Evolutionary conservation across 2,797 vertebrate genomes (phyloP), one percentile per base, ranked within the genome.

Genomic region (Melanogrammus aeglefinus): DNA sequence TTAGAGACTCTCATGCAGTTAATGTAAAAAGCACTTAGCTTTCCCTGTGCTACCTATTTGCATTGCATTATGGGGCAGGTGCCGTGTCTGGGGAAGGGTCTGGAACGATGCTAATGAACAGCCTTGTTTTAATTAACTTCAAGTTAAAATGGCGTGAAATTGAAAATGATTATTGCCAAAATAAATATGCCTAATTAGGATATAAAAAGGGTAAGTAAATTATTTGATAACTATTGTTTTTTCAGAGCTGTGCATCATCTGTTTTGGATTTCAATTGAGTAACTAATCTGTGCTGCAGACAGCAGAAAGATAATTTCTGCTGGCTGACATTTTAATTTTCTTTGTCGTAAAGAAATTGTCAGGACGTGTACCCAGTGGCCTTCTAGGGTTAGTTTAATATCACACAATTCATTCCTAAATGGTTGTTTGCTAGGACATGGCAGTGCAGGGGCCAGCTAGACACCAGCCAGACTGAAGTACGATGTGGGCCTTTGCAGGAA

Each of bases 111-210:
- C 90, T 92, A 93, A 93, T 93, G 88, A 93, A 93, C 87, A 91
- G 88, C 89, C 89, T 83, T 93, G 90, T 93, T 94, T 95, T 95
- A 94, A 95, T 95, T 95, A 95, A 94, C 92, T 94, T 91, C 87
- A 89, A 93, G 93, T 94, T 92, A 94, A 95, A 95, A 94, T 92
- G 89, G 88, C 93, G 91, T 95, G 94, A 95, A 95, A 95, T 95
- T 95, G 93, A 94, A 95, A 94, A 90, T 92, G 92, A 94, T 93
- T 92, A 93, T 93, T 94, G 89, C 91, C 87, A 91, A 92, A 93
- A 91, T 92, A 93, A 93, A 93, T 92, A 93, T 85, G 84, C 84
- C 90, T 94, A 94, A 94, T 95, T 94, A 94, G 92, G 91, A 93
- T 90, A 93, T 91, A 92, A 94, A 91, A 88, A 88, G 85, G 84